Percentiles rank a stretch among this genome's conserved stretches.
Conservation (phyloP, 2,113 vertebrate genomes). For the Osmerus eperlanus region DNA sequence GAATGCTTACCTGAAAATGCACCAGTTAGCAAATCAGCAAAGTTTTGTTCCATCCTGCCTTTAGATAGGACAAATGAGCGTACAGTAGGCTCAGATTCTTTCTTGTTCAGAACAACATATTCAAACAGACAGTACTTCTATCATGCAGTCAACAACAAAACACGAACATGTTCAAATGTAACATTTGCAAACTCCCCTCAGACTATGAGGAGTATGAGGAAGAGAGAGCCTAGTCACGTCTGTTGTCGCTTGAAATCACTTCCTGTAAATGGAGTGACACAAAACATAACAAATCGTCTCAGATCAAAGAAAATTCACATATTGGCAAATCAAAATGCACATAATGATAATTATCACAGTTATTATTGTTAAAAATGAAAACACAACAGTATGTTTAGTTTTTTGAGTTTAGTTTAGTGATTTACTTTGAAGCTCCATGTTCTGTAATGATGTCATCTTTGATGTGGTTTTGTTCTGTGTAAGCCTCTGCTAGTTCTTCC, state of each 20-base stretch:
- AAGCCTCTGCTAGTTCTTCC: neutral
- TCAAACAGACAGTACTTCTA: neutral
- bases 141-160: conserved; percentile 3
- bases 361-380: neutral
- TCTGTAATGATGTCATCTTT: conserved; percentile 48
- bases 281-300: neutral
- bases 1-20: conserved; percentile 65
- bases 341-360: neutral
- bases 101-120: neutral
- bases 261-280: conserved; percentile 55
- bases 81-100: neutral
- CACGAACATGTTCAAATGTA: neutral
- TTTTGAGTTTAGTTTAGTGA: conserved; percentile 7
- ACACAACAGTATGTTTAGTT: neutral
- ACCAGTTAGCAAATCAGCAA: conserved; percentile 56
- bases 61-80: conserved; percentile 4
- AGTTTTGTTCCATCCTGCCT: conserved; percentile 61
- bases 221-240: conserved; percentile 39
- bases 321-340: neutral
- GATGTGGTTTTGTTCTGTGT: conserved; percentile 37
- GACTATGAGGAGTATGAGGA: conserved; percentile 20
- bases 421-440: conserved; percentile 34
- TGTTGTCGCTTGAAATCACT: conserved; percentile 38
- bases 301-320: neutral
- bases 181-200: neutral